Percentiles rank a stretch among this genome's conserved stretches.
These are phyloP conservation scores for Tetragonula clypearis DNA, from an alignment of 1,140 invertebrate genomes.

Conservation along the genomic window DNA sequence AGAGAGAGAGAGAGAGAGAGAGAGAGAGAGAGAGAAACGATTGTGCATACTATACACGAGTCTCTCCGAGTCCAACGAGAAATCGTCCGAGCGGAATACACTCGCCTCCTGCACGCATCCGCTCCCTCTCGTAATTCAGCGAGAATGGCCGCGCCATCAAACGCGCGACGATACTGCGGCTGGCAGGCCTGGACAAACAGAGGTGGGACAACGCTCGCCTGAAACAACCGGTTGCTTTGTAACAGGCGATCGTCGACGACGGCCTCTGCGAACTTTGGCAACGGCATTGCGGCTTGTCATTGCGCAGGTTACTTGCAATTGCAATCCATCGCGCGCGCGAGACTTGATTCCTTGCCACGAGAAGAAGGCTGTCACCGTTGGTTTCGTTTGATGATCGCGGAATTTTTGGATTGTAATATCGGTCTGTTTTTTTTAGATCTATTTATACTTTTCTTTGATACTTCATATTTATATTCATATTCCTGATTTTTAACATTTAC, in stretches of 20 bases:
- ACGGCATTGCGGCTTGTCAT: neutral
- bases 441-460: no score
- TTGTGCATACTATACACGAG: neutral
- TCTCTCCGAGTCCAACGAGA: constrained; percentile 39
- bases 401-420: neutral
- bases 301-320: neutral
- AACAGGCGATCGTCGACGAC: neutral
- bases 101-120: constrained; percentile 53
- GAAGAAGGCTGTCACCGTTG: neutral
- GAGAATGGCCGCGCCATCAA: constrained; percentile 72
- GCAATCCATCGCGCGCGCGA: neutral
- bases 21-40: neutral
- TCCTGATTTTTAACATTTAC: no score
- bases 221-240: constrained; percentile 25
- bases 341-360: neutral
- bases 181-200: constrained; percentile 2
- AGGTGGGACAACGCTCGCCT: neutral
- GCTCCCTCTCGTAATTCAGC: constrained; percentile 71
- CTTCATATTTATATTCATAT: no score
- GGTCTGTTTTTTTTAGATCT: no score
- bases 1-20: no score
- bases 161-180: constrained; percentile 60
- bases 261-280: neutral
- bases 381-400: neutral
- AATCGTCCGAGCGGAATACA: constrained; percentile 66